A percentile compares a stretch with the other conserved stretches of the same genome.
phyloP scores from a whole-genome alignment of 30 jellyfish, hydroid and myxozoan species.

The Mastigias papua region DNA sequence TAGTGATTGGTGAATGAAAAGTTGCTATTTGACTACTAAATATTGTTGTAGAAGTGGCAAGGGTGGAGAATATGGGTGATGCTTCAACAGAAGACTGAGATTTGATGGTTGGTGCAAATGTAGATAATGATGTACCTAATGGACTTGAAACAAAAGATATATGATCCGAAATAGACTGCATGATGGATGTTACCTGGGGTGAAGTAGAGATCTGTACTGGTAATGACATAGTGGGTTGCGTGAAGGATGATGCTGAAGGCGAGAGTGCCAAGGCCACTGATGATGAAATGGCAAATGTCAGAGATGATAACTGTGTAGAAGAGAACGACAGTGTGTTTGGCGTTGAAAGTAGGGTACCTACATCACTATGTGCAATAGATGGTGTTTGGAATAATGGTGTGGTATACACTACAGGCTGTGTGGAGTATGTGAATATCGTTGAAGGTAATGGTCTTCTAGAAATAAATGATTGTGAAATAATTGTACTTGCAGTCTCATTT shows the following conservation, averaged over 20 bases:
- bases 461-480: not conserved
- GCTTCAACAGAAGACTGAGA: not conserved
- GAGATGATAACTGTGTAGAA: not conserved
- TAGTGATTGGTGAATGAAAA: not conserved
- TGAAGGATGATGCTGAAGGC: not conserved
- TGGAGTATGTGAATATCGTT: not conserved
- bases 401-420: not conserved
- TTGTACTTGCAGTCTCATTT: conserved; percentile 8
- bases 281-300: not conserved
- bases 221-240: not conserved
- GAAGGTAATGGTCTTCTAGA: not conserved
- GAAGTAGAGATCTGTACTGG: not conserved
- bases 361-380: not conserved
- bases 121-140: not conserved
- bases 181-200: not conserved
- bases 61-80: not conserved
- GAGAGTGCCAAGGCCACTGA: not conserved
- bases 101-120: not conserved
- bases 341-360: not conserved
- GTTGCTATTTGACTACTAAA: not conserved
- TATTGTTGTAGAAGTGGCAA: not conserved
- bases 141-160: not conserved
- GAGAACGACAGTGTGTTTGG: not conserved
- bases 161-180: not conserved
- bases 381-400: not conserved